Evolutionary conservation across 2,797 vertebrate species (phyloP).

Genomic region (Xenops minutus): DNA sequence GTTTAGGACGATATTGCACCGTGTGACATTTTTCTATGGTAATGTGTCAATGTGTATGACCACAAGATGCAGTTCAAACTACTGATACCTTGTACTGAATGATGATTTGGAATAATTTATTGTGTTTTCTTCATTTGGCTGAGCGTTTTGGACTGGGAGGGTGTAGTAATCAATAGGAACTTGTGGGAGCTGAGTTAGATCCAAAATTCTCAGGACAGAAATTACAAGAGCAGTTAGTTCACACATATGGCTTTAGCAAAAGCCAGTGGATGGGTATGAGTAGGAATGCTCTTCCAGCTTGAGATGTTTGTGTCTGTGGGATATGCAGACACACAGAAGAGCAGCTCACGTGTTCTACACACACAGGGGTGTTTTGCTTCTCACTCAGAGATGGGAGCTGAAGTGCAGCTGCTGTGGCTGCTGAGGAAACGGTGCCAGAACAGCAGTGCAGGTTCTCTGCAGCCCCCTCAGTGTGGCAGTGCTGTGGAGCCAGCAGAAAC

Average conservation of each 20-base stretch:
- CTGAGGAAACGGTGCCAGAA: not conserved
- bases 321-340: not conserved
- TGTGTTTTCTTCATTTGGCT: not conserved
- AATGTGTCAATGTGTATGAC: not conserved
- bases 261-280: accelerated
- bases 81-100: not conserved
- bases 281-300: not conserved
- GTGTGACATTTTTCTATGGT: not conserved
- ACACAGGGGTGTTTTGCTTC: not conserved
- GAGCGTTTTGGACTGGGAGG: not conserved
- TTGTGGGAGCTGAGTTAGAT: not conserved
- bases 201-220: not conserved
- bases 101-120: not conserved
- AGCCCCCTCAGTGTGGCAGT: not conserved
- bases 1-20: not conserved
- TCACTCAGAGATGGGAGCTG: not conserved
- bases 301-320: too few species aligned
- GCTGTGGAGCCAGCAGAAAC: not conserved
- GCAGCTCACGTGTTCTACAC: not conserved
- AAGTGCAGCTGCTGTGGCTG: not conserved
- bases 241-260: not conserved
- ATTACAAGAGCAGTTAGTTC: not conserved
- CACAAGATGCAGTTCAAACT: not conserved
- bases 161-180: not conserved
- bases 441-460: not conserved